Base-by-base conservation (phyloP, 2,113 vertebrate genomes). In the Clarias macrocephalus region DNA sequence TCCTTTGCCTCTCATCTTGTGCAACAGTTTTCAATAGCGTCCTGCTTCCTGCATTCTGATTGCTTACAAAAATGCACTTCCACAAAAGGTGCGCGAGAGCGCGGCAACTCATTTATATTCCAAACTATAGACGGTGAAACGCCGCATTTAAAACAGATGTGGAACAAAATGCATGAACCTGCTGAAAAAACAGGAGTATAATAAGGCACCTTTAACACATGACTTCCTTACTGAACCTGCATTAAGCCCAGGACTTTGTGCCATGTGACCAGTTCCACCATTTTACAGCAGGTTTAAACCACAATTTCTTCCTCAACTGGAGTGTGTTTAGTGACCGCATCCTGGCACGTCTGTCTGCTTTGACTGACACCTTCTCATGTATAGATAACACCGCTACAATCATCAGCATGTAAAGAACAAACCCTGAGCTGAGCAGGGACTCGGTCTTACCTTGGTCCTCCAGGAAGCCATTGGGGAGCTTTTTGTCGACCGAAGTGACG, bases 401-500 rank as follows among this genome's bases (percentile, higher is more conserved):
- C 3, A 48, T 23, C 8, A 75, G 19, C 37, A 57, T 25, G 4
- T 19, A 28, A 19, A 19, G 68, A 56, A 68, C 10, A 62, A 70
- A 25, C 13, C 15, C 18, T 48, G 48, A 48, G 48, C 7, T 7
- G 62, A 66, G n/a, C 37, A 42, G 42, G 25, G 48, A 18, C 11
- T 11, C 1, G 48, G 25, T 63, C 85, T 59, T 96, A 99, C 98
- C 98, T 97, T 99, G 97, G 56, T 99, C 98, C 80, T 99, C 98
- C 88, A 98, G 92, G 93, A 99, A 97, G 88, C 97, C 97, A 91
- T 99, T 99, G 1, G 98, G 98, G 93, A 99, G 95, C 94, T 99
- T 99, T 86, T 99, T 99, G 94, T 99, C 97, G 21, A 95, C 95
- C 0, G 96, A 95, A 81, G 91, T 98, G 83, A 98, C 97, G 5